phyloP scores from a whole-genome alignment of 2,113 vertebrate genomes.

The Aramus guarauna region DNA sequence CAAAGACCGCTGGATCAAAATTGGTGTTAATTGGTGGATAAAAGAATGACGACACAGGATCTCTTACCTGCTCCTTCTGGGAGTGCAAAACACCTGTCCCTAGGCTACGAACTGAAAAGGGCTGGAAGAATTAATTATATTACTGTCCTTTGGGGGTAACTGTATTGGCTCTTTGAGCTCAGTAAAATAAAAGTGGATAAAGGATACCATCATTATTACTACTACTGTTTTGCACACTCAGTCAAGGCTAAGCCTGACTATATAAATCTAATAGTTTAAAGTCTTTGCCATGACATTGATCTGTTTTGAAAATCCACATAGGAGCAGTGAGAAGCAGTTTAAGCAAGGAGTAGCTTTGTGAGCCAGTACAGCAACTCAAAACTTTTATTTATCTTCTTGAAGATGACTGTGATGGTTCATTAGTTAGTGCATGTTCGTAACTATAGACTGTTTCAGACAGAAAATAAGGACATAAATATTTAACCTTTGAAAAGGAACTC shows the following conservation, averaged over 20 bases:
- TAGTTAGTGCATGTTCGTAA: slow-evolving; percentile 8
- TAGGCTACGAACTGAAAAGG: neutral
- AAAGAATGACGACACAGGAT: neutral
- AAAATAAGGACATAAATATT: slow-evolving; percentile 73
- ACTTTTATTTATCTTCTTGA: neutral
- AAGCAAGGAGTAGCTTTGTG: neutral
- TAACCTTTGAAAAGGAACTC: slow-evolving; percentile 71
- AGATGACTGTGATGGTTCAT: neutral
- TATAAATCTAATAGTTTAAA: neutral
- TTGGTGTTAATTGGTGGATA: neutral
- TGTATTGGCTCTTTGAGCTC: neutral
- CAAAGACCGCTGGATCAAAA: neutral
- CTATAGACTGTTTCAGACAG: slow-evolving; percentile 38
- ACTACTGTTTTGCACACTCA: neutral
- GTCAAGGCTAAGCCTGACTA: neutral
- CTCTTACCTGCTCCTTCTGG: neutral
- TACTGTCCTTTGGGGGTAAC: neutral
- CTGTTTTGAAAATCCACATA: neutral
- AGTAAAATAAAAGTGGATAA: neutral
- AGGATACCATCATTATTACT: neutral
- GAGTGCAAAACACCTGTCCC: neutral
- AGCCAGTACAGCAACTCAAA: neutral
- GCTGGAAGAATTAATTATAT: neutral
- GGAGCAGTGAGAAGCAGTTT: neutral
- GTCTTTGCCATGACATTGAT: neutral